Base-by-base conservation (phyloP, 2,113 vertebrate genomes). In the Sterrhoptilus dennistouni region DNA sequence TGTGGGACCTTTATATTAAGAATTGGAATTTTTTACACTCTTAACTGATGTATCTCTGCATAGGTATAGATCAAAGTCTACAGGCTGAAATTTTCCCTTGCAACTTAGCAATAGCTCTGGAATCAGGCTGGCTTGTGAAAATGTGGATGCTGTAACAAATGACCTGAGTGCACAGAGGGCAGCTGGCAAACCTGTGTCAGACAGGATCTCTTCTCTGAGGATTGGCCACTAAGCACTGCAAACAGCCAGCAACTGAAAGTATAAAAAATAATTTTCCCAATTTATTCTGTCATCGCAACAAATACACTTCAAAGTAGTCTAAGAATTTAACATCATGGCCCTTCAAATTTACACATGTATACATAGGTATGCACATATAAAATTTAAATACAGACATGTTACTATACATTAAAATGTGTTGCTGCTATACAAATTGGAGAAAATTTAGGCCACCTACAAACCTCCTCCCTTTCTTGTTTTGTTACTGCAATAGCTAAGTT, bases 111-210 rank as follows among this genome's bases (percentile, higher is more conserved):
- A n/a, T 36, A 40, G 13, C 23, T 69, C 20, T 83, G 54, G 31
- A 87, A 65, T 56, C 17, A 76, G 31, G 15, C 24, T 14, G 5
- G 21, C 11, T 74, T 69, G 7, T 70, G 64, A 89, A 89, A 81
- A 87, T 49, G 25, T 42, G 10, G 28, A 12, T 84, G 64, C 61
- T 45, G 10, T 69, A 60, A 47, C 17, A 72, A 47, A 36, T 24
- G 9, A 44, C 21, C 18, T 1, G 0, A 81, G 25, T 0, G 0
- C 33, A 53, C 5, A 14, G 5, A 40, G 29, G 33, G 42, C 56
- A 84, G 28, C 8, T 78, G 54, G 36, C 5, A 60, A 60, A 36
- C 27, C 19, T 53, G 11, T 57, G 24, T 36, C 23, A 35, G 28
- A 65, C 64, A 84, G 25, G 22, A 83, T 44, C 17, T 35, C 5